Evolutionary conservation across 2,797 vertebrate species (phyloP).

Genomic region (Spinus pinus): DNA sequence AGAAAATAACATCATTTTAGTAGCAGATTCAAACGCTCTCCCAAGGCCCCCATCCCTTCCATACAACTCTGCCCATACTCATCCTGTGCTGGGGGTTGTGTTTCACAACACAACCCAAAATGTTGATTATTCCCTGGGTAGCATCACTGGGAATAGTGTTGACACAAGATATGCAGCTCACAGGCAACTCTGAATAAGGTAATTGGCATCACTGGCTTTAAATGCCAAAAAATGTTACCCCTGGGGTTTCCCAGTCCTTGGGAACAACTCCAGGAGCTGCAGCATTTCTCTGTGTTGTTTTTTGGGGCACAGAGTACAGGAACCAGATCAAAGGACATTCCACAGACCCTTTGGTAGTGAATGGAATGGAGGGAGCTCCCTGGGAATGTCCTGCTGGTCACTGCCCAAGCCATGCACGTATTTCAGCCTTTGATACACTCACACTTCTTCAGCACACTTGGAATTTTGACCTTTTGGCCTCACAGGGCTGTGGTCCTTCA

Average conservation of each 20-base stretch:
- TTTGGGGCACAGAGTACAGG: background rate
- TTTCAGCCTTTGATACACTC: background rate
- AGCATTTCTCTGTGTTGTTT: fast-evolving
- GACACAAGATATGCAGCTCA: conserved; percentile 16
- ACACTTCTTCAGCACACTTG: background rate
- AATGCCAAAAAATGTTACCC: background rate
- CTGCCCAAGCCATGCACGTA: background rate
- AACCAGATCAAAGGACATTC: background rate
- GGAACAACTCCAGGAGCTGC: background rate
- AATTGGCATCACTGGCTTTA: background rate
- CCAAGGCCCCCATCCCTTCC: background rate
- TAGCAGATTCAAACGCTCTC: background rate
- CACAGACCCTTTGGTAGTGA: background rate
- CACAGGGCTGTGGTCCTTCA: background rate
- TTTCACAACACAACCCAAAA: conserved; percentile 20
- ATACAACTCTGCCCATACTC: background rate
- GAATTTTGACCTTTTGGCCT: background rate
- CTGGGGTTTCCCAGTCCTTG: background rate
- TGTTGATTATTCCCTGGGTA: background rate
- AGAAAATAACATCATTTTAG: background rate
- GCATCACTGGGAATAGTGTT: background rate
- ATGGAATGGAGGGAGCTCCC: background rate
- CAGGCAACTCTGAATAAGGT: background rate
- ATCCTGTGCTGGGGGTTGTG: background rate
- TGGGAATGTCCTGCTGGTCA: background rate